Base-by-base conservation (phyloP, 2,113 vertebrate species). In the Pseudonaja textilis region DNA sequence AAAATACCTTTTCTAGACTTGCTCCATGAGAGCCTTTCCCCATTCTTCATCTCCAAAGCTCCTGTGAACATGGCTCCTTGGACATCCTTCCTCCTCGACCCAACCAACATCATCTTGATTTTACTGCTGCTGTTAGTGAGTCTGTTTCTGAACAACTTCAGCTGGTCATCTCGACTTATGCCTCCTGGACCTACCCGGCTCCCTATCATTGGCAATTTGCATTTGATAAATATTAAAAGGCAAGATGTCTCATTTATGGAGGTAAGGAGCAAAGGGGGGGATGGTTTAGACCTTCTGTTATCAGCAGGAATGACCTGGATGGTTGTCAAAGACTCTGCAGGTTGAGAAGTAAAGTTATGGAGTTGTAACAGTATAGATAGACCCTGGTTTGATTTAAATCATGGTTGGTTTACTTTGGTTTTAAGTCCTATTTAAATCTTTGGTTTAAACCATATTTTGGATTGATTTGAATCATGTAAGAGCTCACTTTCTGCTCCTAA, bases 231-330 rank as follows among this genome's bases (percentile, higher is more conserved):
- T 85, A 39, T 96, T 22, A 93, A 25, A 69, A 96, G 95, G 56
- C 96, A 96, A 29, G 93, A 96, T 86, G 90, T 86, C 85, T 96
- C 95, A 0, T 85, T 96, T 1, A 93, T 96, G 91, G 94, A 96
- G 95, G 95, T 97, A 93, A 87, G 89, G 39, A 26, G 1, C 12
- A 22, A 22, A n/a, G 20, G 54, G 10, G n/a, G 1, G 12, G 50
- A 6, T 92, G 47, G 47, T 14, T 56, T 52, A 69, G 69, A 34
- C n/a, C 86, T 26, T 61, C 45, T 20, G 34, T 12, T 9, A 18
- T 85, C 34, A 91, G 34, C n/a, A 34, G 29, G 29, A 23, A 56
- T 56, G 34, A 57, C 20, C 56, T 22, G n/a, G n/a, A 57, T 18
- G 10, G n/a, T 26, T 22, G 10, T 22, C 18, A 22, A 39, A 81